Conservation (phyloP, 2,113 vertebrate genomes). For the Eclectus roratus region DNA sequence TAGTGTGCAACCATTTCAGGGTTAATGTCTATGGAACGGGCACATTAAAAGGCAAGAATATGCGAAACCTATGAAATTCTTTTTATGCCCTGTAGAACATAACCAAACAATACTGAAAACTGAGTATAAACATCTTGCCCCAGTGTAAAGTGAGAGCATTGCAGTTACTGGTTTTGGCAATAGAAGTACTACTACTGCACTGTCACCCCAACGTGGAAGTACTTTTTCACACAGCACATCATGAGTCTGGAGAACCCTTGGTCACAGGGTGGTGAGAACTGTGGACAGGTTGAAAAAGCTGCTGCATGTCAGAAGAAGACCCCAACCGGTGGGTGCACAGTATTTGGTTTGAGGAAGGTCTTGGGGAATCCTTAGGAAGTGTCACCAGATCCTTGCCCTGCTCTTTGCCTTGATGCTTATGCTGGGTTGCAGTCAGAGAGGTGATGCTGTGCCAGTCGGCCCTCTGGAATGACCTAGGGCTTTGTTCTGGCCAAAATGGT, state of each 20-base stretch:
- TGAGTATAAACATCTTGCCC: background rate
- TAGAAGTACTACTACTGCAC: background rate
- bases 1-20: background rate
- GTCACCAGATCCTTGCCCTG: background rate
- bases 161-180: background rate
- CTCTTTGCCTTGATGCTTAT: background rate
- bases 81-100: background rate
- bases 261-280: background rate
- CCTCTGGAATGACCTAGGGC: background rate
- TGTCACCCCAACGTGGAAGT: accelerated
- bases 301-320: background rate
- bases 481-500: background rate
- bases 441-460: background rate
- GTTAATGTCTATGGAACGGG: background rate
- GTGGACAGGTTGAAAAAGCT: background rate
- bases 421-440: background rate
- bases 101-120: background rate
- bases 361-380: background rate
- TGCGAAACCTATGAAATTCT: background rate
- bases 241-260: background rate
- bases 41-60: background rate
- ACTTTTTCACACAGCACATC: background rate
- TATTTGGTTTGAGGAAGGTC: background rate
- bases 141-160: background rate
- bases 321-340: no score